Evolutionary conservation across 2,113 vertebrate species (phyloP), one percentile per base, ranked within the genome.

Genomic region (Trinectes maculatus): DNA sequence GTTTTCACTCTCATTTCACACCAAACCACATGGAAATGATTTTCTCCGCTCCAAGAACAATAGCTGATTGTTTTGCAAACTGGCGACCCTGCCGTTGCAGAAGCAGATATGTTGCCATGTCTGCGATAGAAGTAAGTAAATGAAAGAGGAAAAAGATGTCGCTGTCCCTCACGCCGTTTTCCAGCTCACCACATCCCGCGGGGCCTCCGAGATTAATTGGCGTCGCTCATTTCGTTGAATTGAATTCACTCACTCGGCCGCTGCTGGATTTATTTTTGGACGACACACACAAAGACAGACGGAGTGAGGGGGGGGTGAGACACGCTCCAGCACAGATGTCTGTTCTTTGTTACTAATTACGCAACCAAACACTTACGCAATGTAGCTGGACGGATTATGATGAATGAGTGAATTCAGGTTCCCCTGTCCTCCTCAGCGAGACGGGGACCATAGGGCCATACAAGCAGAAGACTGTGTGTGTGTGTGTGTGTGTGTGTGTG

Each of bases 271-370:
- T 67, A 77, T 63, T 66, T 84, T 57, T 82, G 60, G 75, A 80
- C 16, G 42, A 22, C 52, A 48, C 53, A 48, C 53, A 63, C 65
- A 82, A 78, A 74, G 71, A 66, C 5, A 5, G 1, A 52, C 8
- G 24, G 31, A 28, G 60, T 15, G 26, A 19, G 40, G 40, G 34
- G 34, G 12, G 8, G 34, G 34, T n/a, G 26, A 49, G 31, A 62
- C 49, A 36, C 37, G 8, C 34, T 74, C 28, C 58, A 71, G 73
- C 12, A 6, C 13, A 2, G 40, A 36, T 1, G 24, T 51, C 68
- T 83, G 56, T 18, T 72, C 33, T 61, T 54, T 2, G 7, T 67
- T 81, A 73, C 76, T 80, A 75, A 64, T 85, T 63, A 65, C 6
- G 6, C 63, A 77, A 88, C 61, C 4, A 22, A 42, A 60, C 40